A percentile compares a stretch with the other conserved stretches of the same genome.
These are phyloP conservation scores for Oceanites oceanicus DNA, from an alignment of 2,113 vertebrate species.

Conservation along the genomic window DNA sequence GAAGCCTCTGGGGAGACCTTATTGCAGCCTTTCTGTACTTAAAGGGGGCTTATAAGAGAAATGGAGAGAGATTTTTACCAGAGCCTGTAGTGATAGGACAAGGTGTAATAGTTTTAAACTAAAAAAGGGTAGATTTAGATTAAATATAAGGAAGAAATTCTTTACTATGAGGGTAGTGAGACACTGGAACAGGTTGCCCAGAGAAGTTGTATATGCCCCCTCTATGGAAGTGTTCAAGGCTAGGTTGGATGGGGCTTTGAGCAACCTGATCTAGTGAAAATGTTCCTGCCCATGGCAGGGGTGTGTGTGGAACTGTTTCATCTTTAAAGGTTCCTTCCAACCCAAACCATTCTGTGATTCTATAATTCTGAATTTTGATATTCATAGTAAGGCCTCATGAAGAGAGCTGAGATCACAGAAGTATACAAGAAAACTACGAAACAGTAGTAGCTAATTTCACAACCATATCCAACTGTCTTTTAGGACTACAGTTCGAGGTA, in stretches of 20 bases:
- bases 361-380: neutral
- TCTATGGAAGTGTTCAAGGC: neutral
- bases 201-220: neutral
- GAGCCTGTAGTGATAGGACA: neutral
- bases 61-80: neutral
- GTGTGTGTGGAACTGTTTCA: neutral
- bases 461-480: neutral
- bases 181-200: neutral
- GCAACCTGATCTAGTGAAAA: neutral
- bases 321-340: neutral
- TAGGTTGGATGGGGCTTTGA: neutral
- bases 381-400: neutral
- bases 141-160: neutral
- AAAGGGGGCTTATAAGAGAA: neutral
- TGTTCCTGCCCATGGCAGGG: no score
- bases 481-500: neutral
- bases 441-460: neutral
- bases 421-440: neutral
- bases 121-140: neutral
- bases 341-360: neutral
- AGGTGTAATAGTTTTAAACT: neutral
- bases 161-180: neutral
- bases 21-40: neutral
- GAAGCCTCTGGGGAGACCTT: neutral
- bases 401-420: neutral